Evolutionary conservation across 1,140 invertebrate species (phyloP), one percentile per base, ranked within the genome.

Genomic region (Eumeta japonica): DNA sequence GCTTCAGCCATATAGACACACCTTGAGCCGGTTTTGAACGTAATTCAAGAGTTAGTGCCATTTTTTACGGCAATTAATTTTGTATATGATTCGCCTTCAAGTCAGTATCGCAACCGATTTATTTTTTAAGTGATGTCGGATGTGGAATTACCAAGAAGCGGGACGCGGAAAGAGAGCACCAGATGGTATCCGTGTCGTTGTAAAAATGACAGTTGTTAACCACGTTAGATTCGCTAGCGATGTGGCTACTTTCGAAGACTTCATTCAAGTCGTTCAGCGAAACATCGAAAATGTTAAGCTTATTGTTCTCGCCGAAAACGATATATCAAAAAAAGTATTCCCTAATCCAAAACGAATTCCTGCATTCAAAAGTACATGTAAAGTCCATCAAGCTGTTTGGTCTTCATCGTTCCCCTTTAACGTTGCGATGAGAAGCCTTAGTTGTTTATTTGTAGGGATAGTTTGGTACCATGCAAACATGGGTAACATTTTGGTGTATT

Each of bases 131-230:
- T 50, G 1, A 50, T 47, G 1, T 29, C 35, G 9, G 12, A 39
- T 37, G 10, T 48, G 46, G 43, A 41, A 48, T 36, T 45, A 42
- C 24, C 28, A 3, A 27, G 44, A 44, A 28, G 19, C 38, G 7
- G 44, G 48, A 13, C 44, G 46, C 17, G 48, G 44, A 1, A 50
- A 50, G 18, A 41, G 48, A 3, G 48, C 48, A 0, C 41, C 48
- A 10, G 44, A 50, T 37, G 44, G 48, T 3, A 17, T 50, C 7
- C 43, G 48, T 11, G 44, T 30, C n/a, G 37, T 40, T 1, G 1
- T 48, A 19, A 48, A 48, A 19, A 11, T 36, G 16, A 42, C 42
- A 12, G 46, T 37, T 3, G 46, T 42, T 28, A 10, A 34, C 9
- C 11, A 18, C 13, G 42, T 43, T 3, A 10, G 12, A 3, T 39